Base-by-base conservation (phyloP, 2,797 vertebrate species). In the Yasuhikotakia modesta region DNA sequence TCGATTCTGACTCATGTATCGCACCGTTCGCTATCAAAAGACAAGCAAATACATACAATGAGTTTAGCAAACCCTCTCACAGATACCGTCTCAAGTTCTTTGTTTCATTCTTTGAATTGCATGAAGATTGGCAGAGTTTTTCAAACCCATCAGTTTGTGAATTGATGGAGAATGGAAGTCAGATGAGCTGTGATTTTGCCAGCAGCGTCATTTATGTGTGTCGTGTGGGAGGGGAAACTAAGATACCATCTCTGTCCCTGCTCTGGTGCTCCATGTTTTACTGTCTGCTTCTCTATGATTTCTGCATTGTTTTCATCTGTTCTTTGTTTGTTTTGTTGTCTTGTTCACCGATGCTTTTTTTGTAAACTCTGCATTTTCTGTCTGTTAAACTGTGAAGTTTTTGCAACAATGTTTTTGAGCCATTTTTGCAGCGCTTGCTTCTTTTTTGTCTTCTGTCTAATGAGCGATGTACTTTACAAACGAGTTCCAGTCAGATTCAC, bases 181-280 rank as follows among this genome's bases (percentile, higher is more conserved):
- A 68, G 46, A 80, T 32, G 76, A 67, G 74, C 58, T 76, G 10
- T 19, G 60, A 70, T 79, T 83, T 65, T 65, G 70, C 85, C 77
- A 55, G 67, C 43, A 76, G 81, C 79, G 0, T 71, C 61, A n/a
- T 67, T 79, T 81, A 79, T 78, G 69, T 75, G 70, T 82, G 78
- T 82, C 83, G 63, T 78, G 81, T 72, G 45, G 81, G 78, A 71
- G 81, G 75, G 69, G 65, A 75, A 75, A 65, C 57, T 57, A 48
- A 79, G 75, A 82, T 80, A 68, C 32, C 43, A 77, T 82, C 78
- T 78, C 43, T 64, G 78, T 60, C 70, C 73, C 65, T 80, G 39
- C 69, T 73, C 60, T 82, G 55, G 30, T 66, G 45, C 58, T 61
- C 32, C 4, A n/a, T 55, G 22, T 1, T 72, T 65, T 46, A 5